Evolutionary conservation across 2,888 invertebrate genomes (phyloP).

Genomic region (Acheta domesticus): DNA sequence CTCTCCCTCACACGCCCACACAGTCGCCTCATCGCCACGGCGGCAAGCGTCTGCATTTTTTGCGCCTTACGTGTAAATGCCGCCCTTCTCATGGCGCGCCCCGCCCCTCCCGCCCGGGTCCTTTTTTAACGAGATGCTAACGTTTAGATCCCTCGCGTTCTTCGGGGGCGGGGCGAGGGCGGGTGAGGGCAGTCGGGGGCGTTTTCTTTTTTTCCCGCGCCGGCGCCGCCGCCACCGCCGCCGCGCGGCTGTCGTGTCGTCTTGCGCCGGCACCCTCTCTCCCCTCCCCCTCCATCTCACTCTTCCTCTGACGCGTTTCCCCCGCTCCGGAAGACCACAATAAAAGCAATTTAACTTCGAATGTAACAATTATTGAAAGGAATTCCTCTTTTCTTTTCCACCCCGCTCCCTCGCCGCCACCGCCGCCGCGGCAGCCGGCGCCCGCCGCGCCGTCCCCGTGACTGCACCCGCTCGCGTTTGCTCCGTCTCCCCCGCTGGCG

Average conservation of each 20-base stretch:
- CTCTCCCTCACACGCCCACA: too few relatives aligned
- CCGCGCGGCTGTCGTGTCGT: not conserved
- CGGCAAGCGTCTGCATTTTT: too few relatives aligned
- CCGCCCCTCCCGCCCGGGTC: not conserved
- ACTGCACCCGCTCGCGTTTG: not conserved
- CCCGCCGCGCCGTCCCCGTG: not conserved
- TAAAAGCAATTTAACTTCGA: slow-evolving; percentile 4
- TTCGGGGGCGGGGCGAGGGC: too few relatives aligned
- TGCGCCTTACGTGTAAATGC: not conserved
- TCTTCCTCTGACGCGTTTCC: not conserved
- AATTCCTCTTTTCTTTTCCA: not conserved
- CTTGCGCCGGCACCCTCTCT: not conserved
- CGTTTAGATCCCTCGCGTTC: not conserved
- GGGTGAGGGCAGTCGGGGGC: not conserved
- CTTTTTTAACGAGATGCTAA: slow-evolving; percentile 1
- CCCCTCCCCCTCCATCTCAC: not conserved
- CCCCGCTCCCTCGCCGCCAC: not conserved
- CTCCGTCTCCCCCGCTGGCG: not conserved
- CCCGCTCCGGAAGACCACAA: not conserved
- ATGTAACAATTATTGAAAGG: slow-evolving; percentile 18
- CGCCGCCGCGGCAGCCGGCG: not conserved
- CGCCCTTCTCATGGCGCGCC: not conserved
- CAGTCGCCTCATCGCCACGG: too few relatives aligned
- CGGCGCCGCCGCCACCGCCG: not conserved
- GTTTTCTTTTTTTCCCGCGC: not conserved